phyloP scores from a whole-genome alignment of 2,797 vertebrate species.

The Acrossocheilus wenchowensis region DNA sequence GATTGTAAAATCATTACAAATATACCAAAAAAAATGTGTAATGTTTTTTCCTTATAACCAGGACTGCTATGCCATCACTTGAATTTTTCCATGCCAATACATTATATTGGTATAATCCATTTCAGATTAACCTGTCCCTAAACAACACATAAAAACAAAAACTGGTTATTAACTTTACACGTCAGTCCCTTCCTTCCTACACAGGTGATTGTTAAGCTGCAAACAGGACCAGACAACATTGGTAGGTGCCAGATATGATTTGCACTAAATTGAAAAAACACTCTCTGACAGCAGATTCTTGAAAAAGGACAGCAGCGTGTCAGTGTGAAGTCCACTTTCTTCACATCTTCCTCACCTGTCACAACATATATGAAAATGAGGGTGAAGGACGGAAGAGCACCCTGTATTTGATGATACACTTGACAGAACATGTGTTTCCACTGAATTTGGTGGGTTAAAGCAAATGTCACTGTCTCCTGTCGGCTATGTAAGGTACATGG shows the following conservation, averaged over 20 bases:
- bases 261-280: not conserved
- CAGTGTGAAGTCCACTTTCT: conserved; percentile 25
- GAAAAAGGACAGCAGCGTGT: conserved; percentile 7
- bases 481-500: conserved; percentile 9
- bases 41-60: not conserved
- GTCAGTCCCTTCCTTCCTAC: not conserved
- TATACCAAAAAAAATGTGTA: not conserved
- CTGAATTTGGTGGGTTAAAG: conserved; percentile 14
- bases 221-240: conserved; percentile 13
- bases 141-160: not conserved
- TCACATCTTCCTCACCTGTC: conserved; percentile 30
- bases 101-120: not conserved
- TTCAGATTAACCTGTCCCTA: not conserved
- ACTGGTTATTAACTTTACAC: not conserved
- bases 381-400: conserved; percentile 18
- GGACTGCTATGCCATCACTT: not conserved
- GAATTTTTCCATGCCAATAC: not conserved
- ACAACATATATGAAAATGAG: conserved; percentile 48
- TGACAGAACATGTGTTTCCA: conserved; percentile 38
- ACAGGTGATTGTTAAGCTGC: not conserved
- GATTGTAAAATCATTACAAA: too few species aligned
- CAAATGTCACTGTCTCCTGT: conserved; percentile 13
- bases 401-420: conserved; percentile 17
- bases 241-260: conserved; percentile 22
- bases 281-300: conserved; percentile 24